Base-by-base conservation (phyloP, 1,140 invertebrate species). In the Drosophila sturtevanti region DNA sequence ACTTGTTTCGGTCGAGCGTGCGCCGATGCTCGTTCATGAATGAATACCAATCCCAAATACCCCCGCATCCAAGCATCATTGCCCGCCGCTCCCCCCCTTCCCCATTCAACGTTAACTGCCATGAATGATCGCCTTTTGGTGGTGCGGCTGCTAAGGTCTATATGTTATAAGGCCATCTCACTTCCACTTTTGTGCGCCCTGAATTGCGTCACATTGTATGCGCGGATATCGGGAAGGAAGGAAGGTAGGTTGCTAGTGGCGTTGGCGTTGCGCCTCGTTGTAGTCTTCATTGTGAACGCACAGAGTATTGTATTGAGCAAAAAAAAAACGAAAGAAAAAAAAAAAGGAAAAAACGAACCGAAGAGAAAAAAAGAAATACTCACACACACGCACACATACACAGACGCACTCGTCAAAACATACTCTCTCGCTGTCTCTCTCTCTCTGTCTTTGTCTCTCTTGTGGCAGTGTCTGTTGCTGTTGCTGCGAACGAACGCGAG, bases 11-110 rank as follows among this genome's bases (percentile, higher is more conserved):
- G 16, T 48, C 16, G 66, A 69, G 65, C 48, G 65, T 68, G 76
- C 63, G 63, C 61, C 31, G 41, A 37, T 11, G 59, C 34, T 59
- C 41, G 61, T 81, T 79, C 77, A 77, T 79, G 79, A 81, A 81
- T 79, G 79, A 72, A 77, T 55, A 41, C 37, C 54, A 41, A 21
- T 21, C 51, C 16, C 54, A 41, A 22, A 11, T 11, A 44, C 22
- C 18, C 18, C 12, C 58, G 24, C 3, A n/a, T n/a, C n/a, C n/a
- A n/a, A n/a, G n/a, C n/a, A n/a, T n/a, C n/a, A n/a, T n/a, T n/a
- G n/a, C n/a, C n/a, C n/a, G n/a, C 34, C 34, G n/a, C 34, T 9
- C 41, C 9, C 7, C n/a, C 27, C 2, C 34, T 2, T 12, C 11
- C 34, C 34, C 11, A 10, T 12, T 35, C 34, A 31, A 31, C 1